These are phyloP conservation scores for Psylliodes chrysocephalus DNA, from an alignment of 2,888 invertebrate genomes.

Conservation along the genomic window DNA sequence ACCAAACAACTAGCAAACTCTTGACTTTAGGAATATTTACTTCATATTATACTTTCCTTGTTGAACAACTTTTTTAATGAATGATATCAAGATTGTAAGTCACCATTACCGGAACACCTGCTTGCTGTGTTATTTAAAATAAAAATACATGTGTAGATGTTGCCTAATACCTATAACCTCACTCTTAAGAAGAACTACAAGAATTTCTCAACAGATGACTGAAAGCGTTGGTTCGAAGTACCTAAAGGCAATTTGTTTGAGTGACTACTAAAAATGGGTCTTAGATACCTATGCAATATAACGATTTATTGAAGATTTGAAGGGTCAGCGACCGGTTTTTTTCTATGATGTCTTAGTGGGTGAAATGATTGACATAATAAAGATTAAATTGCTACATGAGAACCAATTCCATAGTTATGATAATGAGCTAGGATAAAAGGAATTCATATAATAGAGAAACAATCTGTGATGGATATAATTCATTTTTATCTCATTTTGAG, in stretches of 20 bases:
- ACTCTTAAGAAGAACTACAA: neutral
- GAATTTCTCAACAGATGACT: neutral
- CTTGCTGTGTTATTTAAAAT: constrained; percentile 8
- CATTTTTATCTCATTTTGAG: neutral
- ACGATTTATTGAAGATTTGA: constrained; percentile 2
- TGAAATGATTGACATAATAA: constrained; percentile 30
- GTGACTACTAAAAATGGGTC: constrained; percentile 2
- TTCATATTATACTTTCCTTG: neutral
- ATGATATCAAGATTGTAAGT: constrained; percentile 1
- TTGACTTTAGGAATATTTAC: neutral
- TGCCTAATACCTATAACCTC: constrained; percentile 23
- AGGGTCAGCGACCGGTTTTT: constrained; percentile 22
- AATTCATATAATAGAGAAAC: constrained; percentile 16
- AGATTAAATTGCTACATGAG: constrained; percentile 23
- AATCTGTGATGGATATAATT: neutral
- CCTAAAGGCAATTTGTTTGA: constrained; percentile 5
- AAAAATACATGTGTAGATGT: constrained; percentile 14
- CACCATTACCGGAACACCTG: constrained; percentile 16
- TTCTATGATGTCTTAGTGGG: constrained; percentile 23
- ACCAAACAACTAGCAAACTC: constrained; percentile 1
- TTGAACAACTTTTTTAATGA: constrained; percentile 4
- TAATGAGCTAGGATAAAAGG: constrained; percentile 16
- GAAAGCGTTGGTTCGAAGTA: neutral
- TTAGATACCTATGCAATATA: constrained; percentile 7
- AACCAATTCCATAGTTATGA: constrained; percentile 26